Conservation (phyloP, 2,888 invertebrate species). For the Pherbina coryleti region DNA sequence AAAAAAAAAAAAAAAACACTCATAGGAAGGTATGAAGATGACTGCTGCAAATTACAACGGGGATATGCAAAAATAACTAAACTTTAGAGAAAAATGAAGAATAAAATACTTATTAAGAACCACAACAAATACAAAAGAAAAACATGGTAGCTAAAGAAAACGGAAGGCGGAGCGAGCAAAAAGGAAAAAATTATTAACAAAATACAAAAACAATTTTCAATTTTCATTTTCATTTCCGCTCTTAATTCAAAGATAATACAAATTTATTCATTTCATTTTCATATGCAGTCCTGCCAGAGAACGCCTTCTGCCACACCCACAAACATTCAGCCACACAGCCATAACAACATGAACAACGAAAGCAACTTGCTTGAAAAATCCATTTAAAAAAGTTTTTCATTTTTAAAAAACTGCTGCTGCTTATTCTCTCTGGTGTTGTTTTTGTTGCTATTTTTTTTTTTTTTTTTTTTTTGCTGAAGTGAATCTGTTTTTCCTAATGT, state of each 20-base stretch:
- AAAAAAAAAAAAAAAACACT: neutral
- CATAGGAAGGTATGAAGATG: neutral
- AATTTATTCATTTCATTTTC: slow-evolving; percentile 54
- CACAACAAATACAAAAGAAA: neutral
- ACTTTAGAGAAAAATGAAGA: slow-evolving; percentile 3
- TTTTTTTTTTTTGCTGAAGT: slow-evolving; percentile 18
- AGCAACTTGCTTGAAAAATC: neutral
- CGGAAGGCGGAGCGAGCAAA: slow-evolving; percentile 1
- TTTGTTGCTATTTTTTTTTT: slow-evolving; percentile 27
- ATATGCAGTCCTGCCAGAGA: slow-evolving; percentile 15
- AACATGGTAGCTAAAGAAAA: neutral
- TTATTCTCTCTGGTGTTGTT: slow-evolving; percentile 43
- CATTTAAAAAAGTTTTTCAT: slow-evolving; percentile 47
- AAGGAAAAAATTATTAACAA: slow-evolving; percentile 6
- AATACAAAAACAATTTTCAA: slow-evolving; percentile 53
- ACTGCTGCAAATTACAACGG: slow-evolving; percentile 14
- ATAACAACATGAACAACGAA: neutral
- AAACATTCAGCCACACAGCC: neutral
- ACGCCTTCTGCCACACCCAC: neutral
- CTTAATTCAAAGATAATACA: slow-evolving; percentile 63
- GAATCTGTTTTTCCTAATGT: slow-evolving; percentile 48
- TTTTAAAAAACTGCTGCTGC: slow-evolving; percentile 43
- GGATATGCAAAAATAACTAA: slow-evolving; percentile 16
- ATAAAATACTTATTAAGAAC: neutral
- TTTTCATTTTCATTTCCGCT: slow-evolving; percentile 57